Evolutionary conservation across 1,140 invertebrate species (phyloP).

Genomic region (Hycleus cichorii): DNA sequence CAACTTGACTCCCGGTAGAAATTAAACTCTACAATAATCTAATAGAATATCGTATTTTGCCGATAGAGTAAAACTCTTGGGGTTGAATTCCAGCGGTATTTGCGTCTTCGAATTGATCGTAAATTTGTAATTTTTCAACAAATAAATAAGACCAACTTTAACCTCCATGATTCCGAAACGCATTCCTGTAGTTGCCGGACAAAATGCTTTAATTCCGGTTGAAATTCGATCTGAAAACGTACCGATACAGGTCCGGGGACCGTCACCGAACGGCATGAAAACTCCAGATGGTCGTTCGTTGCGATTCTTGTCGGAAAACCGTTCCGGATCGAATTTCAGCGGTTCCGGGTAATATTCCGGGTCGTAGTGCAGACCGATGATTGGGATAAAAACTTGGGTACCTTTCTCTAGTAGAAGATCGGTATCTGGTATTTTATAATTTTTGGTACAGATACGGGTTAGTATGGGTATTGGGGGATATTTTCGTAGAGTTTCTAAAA

Average conservation of each 20-base stretch:
- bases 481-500: slow-evolving; percentile 41
- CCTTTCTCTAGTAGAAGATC: slow-evolving; percentile 44
- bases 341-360: slow-evolving; percentile 55
- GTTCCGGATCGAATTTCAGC: slow-evolving; percentile 52
- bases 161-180: slow-evolving; percentile 33
- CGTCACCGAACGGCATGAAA: too few species aligned
- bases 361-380: slow-evolving; percentile 52
- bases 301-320: not conserved
- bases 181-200: slow-evolving; percentile 11
- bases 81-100: slow-evolving; percentile 13
- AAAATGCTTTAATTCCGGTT: too few species aligned
- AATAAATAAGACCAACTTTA: slow-evolving; percentile 28
- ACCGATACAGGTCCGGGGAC: too few species aligned
- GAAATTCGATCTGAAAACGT: too few species aligned
- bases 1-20: too few species aligned
- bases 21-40: not conserved
- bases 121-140: slow-evolving; percentile 22
- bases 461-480: slow-evolving; percentile 44
- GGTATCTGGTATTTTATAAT: slow-evolving; percentile 46
- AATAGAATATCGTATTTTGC: slow-evolving; percentile 16
- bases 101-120: slow-evolving; percentile 13
- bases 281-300: slow-evolving; percentile 3
- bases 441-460: slow-evolving; percentile 39
- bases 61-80: slow-evolving; percentile 6
- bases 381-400: slow-evolving; percentile 49